Base-by-base conservation (phyloP, 2,888 invertebrate species). In the Diarsia rubi region DNA sequence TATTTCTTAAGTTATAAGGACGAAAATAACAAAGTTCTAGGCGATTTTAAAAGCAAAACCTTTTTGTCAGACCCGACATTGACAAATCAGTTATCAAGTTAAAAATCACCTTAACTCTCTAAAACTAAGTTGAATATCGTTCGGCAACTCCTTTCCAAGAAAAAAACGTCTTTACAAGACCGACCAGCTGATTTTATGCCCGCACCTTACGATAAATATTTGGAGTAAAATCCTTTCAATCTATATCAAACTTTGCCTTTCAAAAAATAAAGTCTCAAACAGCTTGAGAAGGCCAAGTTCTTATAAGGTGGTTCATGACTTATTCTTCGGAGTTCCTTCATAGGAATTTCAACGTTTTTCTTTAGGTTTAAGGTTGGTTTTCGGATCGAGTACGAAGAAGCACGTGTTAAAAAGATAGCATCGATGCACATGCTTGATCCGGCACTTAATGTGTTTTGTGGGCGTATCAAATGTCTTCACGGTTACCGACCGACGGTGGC, bases 371-470 rank as follows among this genome's bases (percentile, higher is more conserved):
- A 82, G 82, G 84, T 87, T 24, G 75, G 65, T 73, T 87, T 86
- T 87, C 0, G 11, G 45, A 42, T 66, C 79, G 72, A 0, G 6
- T 24, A n/a, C n/a, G 44, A 6, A 62, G 79, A 92, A 89, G 91
- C 94, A 94, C 94, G 94, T 95, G 94, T 93, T 90, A 49, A 75
- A 78, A 88, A 92, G 94, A 94, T 94, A 92, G 83, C 87, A 94
- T 95, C 94, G 74, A 86, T 91, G 89, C 95, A 95, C 94, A 95
- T 96, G 95, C 90, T 94, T 94, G 95, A 95, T 96, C 94, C 93
- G 94, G 93, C 90, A 92, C 92, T 92, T 93, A 93, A 94, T 93
- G 92, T 93, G 92, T 92, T 93, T 92, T 94, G 95, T 95, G 95
- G 95, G 95, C 94, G 95, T 95, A 95, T 96, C 94, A 88, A 92